Evolutionary conservation across 2,888 invertebrate species (phyloP).

Genomic region (Spisula subtruncata): DNA sequence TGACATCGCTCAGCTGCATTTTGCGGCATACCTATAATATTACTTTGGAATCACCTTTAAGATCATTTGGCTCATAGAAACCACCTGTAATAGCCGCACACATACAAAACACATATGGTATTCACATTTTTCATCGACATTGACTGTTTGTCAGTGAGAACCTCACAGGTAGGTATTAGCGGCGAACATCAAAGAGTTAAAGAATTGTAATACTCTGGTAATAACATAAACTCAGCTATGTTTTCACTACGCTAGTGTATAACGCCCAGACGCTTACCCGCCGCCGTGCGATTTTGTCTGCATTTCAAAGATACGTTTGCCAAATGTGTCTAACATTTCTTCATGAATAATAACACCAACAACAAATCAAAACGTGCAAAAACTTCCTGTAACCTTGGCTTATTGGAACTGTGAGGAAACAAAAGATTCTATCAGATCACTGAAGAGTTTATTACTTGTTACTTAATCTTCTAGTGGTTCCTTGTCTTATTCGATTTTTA

Average conservation of each 20-base stretch:
- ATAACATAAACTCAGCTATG: slow-evolving; percentile 48
- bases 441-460: neutral
- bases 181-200: slow-evolving; percentile 48
- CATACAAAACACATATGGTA: slow-evolving; percentile 35
- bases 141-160: slow-evolving; percentile 33
- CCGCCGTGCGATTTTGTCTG: slow-evolving; percentile 48
- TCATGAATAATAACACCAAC: slow-evolving; percentile 29
- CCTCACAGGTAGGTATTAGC: slow-evolving; percentile 42
- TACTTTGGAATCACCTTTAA: neutral
- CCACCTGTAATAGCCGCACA: slow-evolving; percentile 38
- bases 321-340: slow-evolving; percentile 42
- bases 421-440: neutral
- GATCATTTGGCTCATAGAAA: neutral
- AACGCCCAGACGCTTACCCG: slow-evolving; percentile 49
- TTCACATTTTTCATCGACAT: slow-evolving; percentile 35
- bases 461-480: neutral
- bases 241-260: slow-evolving; percentile 44
- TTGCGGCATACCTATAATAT: neutral
- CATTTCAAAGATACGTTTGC: slow-evolving; percentile 37
- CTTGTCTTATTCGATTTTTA: neutral
- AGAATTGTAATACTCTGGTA: slow-evolving; percentile 48
- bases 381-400: slow-evolving; percentile 11
- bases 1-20: neutral
- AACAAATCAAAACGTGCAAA: neutral
- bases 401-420: neutral